phyloP scores from a whole-genome alignment of 2,113 vertebrate species.

The Muntiacus muntjak region DNA sequence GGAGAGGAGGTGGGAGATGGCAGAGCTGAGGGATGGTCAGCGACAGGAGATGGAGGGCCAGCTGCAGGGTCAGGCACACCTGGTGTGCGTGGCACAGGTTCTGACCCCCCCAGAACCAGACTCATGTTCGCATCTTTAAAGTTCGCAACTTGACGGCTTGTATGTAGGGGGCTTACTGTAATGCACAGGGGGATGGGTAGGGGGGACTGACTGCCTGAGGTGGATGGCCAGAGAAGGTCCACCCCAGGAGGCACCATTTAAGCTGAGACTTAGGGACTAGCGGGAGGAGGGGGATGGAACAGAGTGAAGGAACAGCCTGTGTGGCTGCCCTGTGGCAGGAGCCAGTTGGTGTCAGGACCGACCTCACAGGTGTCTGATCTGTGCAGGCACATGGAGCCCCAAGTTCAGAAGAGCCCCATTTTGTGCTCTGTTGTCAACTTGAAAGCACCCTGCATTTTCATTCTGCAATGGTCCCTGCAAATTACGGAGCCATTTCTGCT shows the following conservation, averaged over 20 bases:
- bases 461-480: not conserved
- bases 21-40: not conserved
- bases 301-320: not conserved
- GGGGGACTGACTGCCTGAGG: not conserved
- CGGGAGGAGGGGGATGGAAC: not conserved
- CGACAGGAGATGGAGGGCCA: fast-evolving
- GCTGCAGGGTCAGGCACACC: not conserved
- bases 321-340: not conserved
- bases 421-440: not conserved
- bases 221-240: no score
- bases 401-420: not conserved
- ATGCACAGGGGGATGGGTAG: not conserved
- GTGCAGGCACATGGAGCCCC: not conserved
- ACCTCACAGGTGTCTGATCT: not conserved
- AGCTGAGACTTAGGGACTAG: not conserved
- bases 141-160: not conserved
- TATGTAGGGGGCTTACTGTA: not conserved
- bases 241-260: not conserved
- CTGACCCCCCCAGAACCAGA: not conserved
- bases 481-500: not conserved
- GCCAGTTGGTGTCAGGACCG: not conserved
- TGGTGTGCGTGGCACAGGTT: not conserved
- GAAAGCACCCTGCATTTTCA: not conserved
- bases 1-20: not conserved
- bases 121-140: not conserved